phyloP scores from a whole-genome alignment of 2,113 vertebrate species.

The Oreochromis spilurus region DNA sequence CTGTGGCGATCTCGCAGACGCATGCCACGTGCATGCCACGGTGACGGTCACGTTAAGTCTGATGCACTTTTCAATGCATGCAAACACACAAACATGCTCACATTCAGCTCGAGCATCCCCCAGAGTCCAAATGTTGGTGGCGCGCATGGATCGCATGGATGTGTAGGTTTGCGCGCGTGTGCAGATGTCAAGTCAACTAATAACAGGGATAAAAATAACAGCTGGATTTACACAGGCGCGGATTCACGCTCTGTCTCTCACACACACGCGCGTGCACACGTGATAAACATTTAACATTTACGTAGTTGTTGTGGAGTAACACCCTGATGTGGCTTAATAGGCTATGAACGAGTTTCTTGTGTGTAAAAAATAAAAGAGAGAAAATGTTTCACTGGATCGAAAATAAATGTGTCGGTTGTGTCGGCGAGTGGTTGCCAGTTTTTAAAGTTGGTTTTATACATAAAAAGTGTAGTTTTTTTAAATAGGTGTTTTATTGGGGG shows the following conservation, averaged over 20 bases:
- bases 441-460: not conserved
- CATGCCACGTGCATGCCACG: constrained; percentile 44
- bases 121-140: not conserved
- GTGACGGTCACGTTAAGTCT: not conserved
- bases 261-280: not conserved
- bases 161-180: not conserved
- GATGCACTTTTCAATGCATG: not conserved
- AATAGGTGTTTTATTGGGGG: not conserved
- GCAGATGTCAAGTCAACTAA: constrained; percentile 27
- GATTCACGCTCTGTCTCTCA: not conserved
- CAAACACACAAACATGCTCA: not conserved
- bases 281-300: not conserved
- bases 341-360: not conserved
- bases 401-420: not conserved
- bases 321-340: not conserved
- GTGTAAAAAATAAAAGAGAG: not conserved
- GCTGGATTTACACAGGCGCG: constrained; percentile 14
- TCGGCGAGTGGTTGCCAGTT: not conserved
- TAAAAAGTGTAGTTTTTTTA: not conserved
- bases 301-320: constrained; percentile 1
- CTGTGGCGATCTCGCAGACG: constrained; percentile 6
- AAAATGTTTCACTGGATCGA: not conserved
- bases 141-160: not conserved
- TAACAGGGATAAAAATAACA: constrained; percentile 38
- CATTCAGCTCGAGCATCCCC: not conserved